Base-by-base conservation (phyloP, 2,888 invertebrate genomes). In the Rhagonycha lutea region DNA sequence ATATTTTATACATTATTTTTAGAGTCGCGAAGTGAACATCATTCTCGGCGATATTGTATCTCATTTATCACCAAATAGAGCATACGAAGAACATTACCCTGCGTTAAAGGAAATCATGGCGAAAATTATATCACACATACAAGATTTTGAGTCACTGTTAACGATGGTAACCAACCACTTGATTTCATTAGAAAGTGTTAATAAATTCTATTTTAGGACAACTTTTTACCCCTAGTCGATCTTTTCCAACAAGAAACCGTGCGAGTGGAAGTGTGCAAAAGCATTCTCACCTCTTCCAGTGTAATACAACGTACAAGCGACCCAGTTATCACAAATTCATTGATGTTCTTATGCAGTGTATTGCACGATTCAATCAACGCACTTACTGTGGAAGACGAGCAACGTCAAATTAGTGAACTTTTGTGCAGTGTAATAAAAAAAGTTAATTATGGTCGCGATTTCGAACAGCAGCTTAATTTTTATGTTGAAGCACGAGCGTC, bases 291-390 rank as follows among this genome's bases (percentile, higher is more conserved):
- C n/a, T 90, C 91, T 4, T 84, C 82, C 70, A 79, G 60, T 70
- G 79, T 76, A 61, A 82, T 83, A n/a, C 84, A 85, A 23, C 82
- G 82, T 29, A 92, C 94, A 26, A 93, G 92, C 73, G 97, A 98
- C 88, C 95, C 95, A 28, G 94, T 98, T 60, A 92, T 97, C 70
- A 95, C 95, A 73, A 95, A 96, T 85, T 94, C 96, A 72, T 89
- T 98, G 68, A 95, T 97, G 93, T 95, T 95, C 85, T 91, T 98
- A 12, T 95, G 96, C 82, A 94, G 94, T 84, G 93, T 95, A 80
- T 91, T 99, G 83, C 98, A 99, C 86, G 98, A 99, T 87, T 96
- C 95, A 4, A 95, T 98, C 68, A 97, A 95, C 86, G 96, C 97
- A 0, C 90, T 97, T 70, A 96, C 96, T 1, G 94, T 98, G 7